These are phyloP conservation scores for Xenopus borealis DNA, from an alignment of 2,113 vertebrate species.

Conservation along the genomic window DNA sequence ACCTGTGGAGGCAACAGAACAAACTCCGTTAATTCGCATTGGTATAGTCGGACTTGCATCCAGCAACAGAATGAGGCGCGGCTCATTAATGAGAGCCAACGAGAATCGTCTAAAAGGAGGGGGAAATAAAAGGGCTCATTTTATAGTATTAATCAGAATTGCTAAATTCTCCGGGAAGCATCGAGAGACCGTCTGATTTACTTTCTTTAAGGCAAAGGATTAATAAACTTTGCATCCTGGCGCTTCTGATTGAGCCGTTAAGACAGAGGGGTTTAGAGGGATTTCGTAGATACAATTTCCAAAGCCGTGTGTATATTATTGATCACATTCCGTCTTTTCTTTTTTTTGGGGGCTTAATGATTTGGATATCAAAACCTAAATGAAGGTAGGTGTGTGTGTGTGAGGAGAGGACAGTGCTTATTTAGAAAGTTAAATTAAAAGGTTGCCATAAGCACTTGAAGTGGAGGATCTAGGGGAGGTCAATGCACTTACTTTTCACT, in stretches of 20 bases:
- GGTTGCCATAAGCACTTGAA: neutral
- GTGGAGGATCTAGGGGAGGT: neutral
- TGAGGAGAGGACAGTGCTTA: neutral
- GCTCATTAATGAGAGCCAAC: slow-evolving; percentile 60
- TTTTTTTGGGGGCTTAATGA: slow-evolving; percentile 77
- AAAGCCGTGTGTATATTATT: slow-evolving; percentile 91
- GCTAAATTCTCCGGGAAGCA: slow-evolving; percentile 72
- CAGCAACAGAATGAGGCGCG: slow-evolving; percentile 50
- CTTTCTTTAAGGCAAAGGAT: slow-evolving; percentile 90
- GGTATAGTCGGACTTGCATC: neutral
- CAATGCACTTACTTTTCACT: slow-evolving; percentile 81
- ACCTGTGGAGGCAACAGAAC: slow-evolving; percentile 66
- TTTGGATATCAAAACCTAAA: slow-evolving; percentile 78
- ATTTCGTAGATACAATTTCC: slow-evolving; percentile 98
- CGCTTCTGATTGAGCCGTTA: slow-evolving; percentile 92
- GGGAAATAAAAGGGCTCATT: slow-evolving; percentile 60
- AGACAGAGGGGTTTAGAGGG: slow-evolving; percentile 93
- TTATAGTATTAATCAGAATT: slow-evolving; percentile 85
- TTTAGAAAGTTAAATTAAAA: slow-evolving; percentile 6
- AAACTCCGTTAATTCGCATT: slow-evolving; percentile 47
- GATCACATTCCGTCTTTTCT: slow-evolving; percentile 78
- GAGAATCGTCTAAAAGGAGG: neutral
- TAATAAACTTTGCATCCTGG: slow-evolving; percentile 96
- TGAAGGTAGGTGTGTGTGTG: slow-evolving; percentile 19
- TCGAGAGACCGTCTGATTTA: slow-evolving; percentile 82